Evolutionary conservation across 1,140 invertebrate genomes (phyloP).

Genomic region (Apis mellifera): DNA sequence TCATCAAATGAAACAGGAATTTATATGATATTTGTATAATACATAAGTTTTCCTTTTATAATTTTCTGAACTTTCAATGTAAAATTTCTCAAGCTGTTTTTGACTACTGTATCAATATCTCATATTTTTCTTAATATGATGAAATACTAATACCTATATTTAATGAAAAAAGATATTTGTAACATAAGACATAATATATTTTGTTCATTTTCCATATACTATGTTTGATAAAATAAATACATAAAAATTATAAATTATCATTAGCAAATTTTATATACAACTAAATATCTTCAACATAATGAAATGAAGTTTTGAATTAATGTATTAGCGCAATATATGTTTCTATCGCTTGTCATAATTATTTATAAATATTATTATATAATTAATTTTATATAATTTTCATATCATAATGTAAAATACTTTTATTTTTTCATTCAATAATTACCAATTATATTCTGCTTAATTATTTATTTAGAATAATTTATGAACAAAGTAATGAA

Average conservation of each 20-base stretch:
- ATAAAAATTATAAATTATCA: neutral
- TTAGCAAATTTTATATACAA: neutral
- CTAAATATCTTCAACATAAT: neutral
- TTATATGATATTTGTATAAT: neutral
- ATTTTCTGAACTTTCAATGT: neutral
- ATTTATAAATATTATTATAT: neutral
- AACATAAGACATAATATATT: neutral
- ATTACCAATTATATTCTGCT: neutral
- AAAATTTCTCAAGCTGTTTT: neutral
- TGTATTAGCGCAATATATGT: constrained; percentile 5
- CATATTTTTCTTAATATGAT: neutral
- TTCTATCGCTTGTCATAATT: constrained; percentile 16
- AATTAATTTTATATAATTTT: neutral
- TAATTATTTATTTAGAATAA: neutral
- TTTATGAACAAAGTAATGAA: neutral
- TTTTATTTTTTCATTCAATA: neutral
- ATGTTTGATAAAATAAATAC: constrained; percentile 13
- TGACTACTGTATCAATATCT: neutral
- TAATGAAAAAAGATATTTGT: neutral
- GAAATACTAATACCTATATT: neutral
- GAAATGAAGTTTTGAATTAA: constrained; percentile 8
- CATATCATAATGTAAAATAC: neutral
- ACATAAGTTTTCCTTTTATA: neutral
- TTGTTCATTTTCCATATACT: constrained; percentile 1
- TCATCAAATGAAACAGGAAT: neutral